A percentile compares a stretch with the other conserved stretches of the same genome.
phyloP scores from a whole-genome alignment of 1,140 invertebrate genomes.

The Mesaphorura yosii region DNA sequence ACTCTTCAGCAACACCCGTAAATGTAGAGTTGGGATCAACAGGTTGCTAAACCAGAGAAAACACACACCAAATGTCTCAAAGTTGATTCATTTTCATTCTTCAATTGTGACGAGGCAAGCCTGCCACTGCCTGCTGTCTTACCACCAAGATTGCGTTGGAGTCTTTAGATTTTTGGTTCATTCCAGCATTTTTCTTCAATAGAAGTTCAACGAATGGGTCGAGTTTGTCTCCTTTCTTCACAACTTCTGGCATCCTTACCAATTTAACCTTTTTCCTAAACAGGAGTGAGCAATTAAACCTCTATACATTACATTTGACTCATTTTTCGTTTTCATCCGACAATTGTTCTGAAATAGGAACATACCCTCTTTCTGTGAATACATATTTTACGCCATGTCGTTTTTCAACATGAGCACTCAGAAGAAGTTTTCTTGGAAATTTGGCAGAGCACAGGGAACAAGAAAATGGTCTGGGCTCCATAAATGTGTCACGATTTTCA shows the following conservation, averaged over 20 bases:
- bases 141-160: slow-evolving; percentile 4
- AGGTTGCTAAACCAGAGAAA: not conserved
- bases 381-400: slow-evolving; percentile 26
- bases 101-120: no score
- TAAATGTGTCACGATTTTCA: not conserved
- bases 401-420: slow-evolving; percentile 24
- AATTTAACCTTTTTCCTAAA: slow-evolving; percentile 26
- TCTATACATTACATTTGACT: not conserved
- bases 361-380: slow-evolving; percentile 24
- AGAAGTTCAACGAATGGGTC: slow-evolving; percentile 21
- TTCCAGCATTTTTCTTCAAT: not conserved
- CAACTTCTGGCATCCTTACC: slow-evolving; percentile 21
- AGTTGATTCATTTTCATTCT: not conserved
- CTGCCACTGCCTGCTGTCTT: no score
- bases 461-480: slow-evolving; percentile 5
- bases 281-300: not conserved
- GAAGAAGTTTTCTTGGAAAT: slow-evolving; percentile 20
- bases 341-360: not conserved
- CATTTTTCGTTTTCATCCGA: no score
- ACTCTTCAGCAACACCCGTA: not conserved
- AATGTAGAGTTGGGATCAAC: not conserved
- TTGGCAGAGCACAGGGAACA: slow-evolving; percentile 15
- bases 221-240: slow-evolving; percentile 17
- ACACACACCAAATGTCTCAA: not conserved
- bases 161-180: not conserved